Evolutionary conservation across 1,140 invertebrate species (phyloP), one percentile per base, ranked within the genome.

Genomic region (Pinna nobilis): DNA sequence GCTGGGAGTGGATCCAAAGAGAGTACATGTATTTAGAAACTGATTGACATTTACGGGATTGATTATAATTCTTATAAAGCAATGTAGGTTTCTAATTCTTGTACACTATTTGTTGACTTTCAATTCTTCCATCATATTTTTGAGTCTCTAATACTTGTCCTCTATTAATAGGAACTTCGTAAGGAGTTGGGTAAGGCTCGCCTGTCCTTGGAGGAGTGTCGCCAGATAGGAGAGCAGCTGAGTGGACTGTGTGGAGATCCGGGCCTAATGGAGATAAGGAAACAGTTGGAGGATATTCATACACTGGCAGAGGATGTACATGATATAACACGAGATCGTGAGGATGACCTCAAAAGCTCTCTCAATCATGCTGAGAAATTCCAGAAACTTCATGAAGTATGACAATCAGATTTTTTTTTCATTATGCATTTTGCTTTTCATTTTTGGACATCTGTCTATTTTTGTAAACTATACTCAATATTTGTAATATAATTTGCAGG

Each of bases 191-290:
- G 97, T 28, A 86, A 85, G 85, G 97, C 96, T 6, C 96, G 96
- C 87, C 95, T 95, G 0, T 95, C 97, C 84, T 95, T 97, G 18
- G 95, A 96, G 82, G 94, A 97, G 88, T 97, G 96, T 35, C 92
- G 94, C 60, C 93, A 94, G 81, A 95, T 94, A 63, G 97, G 97
- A n/a, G 94, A 94, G 39, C 94, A 96, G 77, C 91, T 99, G 72
- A 96, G 98, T 94, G 94, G 93, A 68, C 90, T 98, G 33, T 97
- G 96, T 86, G 97, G 97, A 3, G 97, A 98, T 81, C 95, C 96
- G 2, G 97, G 98, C 82, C 97, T 98, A 89, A 96, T 97, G 0
- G 97, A 99, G 89, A 95, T 99, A 0, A 96, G 97, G 88, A 98
- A 98, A 87, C 95, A 98, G 85, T 96, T 99, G 86, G 97, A 98